A percentile compares a stretch with the other conserved stretches of the same genome.
These are phyloP conservation scores for Neoascia interrupta DNA, from an alignment of 2,888 invertebrate genomes.

Conservation along the genomic window DNA sequence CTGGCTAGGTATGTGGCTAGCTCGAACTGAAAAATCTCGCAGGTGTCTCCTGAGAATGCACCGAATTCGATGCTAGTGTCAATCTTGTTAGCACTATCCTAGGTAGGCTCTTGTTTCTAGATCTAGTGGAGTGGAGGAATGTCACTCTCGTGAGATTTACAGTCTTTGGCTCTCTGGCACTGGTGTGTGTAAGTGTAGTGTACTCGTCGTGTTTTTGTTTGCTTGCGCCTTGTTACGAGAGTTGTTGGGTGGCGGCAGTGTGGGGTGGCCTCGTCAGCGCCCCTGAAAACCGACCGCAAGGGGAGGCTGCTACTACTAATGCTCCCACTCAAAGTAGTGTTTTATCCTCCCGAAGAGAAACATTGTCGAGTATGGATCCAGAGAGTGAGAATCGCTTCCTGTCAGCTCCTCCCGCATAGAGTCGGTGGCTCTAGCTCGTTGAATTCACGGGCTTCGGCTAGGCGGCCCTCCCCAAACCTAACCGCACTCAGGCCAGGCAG, in stretches of 20 bases:
- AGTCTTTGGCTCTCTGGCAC: slow-evolving; percentile 38
- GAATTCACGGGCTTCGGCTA: slow-evolving; percentile 53
- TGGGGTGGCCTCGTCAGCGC: slow-evolving; percentile 47
- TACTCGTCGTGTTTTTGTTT: slow-evolving; percentile 52
- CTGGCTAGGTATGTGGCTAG: slow-evolving; percentile 25
- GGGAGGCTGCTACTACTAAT: slow-evolving; percentile 20
- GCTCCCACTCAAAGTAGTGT: slow-evolving; percentile 20
- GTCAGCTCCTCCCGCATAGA: no score
- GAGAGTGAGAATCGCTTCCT: slow-evolving; percentile 38
- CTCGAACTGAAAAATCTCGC: slow-evolving; percentile 47
- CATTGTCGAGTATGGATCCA: slow-evolving; percentile 6
- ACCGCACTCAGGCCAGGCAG: no score
- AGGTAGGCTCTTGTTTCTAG: no score
- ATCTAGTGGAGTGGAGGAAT: slow-evolving; percentile 13
- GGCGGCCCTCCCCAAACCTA: no score
- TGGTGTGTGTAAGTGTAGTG: slow-evolving; percentile 1
- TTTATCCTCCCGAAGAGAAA: no score
- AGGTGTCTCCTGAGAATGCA: slow-evolving; percentile 47
- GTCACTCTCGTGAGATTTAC: slow-evolving; percentile 19
- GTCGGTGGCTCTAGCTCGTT: slow-evolving; percentile 45
- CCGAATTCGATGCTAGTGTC: slow-evolving; percentile 3
- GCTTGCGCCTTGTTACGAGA: slow-evolving; percentile 15
- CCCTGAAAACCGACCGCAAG: slow-evolving; percentile 40
- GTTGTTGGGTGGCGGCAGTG: slow-evolving; percentile 10
- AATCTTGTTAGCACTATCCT: not conserved